Conservation (phyloP, 2,113 vertebrate species). For the Hepsetus odoe region DNA sequence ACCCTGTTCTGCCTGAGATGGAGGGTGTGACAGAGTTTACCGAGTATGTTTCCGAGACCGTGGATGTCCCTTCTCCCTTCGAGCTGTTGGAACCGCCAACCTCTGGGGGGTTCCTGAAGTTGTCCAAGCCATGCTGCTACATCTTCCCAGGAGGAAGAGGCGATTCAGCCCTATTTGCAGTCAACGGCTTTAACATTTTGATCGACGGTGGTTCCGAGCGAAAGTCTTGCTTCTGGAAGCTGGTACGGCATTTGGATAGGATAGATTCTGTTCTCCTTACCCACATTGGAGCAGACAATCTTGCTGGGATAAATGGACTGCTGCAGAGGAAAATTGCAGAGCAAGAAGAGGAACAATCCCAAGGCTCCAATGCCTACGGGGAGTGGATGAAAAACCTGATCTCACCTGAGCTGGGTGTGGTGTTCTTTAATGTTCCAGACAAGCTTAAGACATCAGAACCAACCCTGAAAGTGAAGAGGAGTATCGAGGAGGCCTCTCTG, state of each 20-base stretch:
- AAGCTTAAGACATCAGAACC: slow-evolving; percentile 91
- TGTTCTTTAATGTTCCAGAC: slow-evolving; percentile 97
- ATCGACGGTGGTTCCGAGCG: slow-evolving; percentile 95
- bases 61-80: slow-evolving; percentile 92
- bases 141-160: slow-evolving; percentile 97
- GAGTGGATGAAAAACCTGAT: slow-evolving; percentile 98
- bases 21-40: slow-evolving; percentile 93
- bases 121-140: slow-evolving; percentile 98
- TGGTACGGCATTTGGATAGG: slow-evolving; percentile 94
- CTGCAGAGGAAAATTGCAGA: slow-evolving; percentile 97
- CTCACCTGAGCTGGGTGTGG: slow-evolving; percentile 94
- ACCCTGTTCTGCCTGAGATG: slow-evolving; percentile 86
- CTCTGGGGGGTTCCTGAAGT: slow-evolving; percentile 96
- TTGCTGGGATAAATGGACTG: slow-evolving; percentile 94
- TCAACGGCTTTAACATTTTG: slow-evolving; percentile 97
- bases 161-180: slow-evolving; percentile 95
- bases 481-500: slow-evolving; percentile 94
- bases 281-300: slow-evolving; percentile 96
- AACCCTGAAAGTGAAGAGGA: slow-evolving; percentile 90
- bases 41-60: slow-evolving; percentile 93
- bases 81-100: slow-evolving; percentile 95
- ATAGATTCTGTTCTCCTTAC: slow-evolving; percentile 96
- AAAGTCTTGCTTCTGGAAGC: slow-evolving; percentile 97
- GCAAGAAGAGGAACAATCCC: slow-evolving; percentile 90
- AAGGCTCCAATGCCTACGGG: slow-evolving; percentile 88